Conservation (phyloP, 2,797 vertebrate species). For the Pampus argenteus region DNA sequence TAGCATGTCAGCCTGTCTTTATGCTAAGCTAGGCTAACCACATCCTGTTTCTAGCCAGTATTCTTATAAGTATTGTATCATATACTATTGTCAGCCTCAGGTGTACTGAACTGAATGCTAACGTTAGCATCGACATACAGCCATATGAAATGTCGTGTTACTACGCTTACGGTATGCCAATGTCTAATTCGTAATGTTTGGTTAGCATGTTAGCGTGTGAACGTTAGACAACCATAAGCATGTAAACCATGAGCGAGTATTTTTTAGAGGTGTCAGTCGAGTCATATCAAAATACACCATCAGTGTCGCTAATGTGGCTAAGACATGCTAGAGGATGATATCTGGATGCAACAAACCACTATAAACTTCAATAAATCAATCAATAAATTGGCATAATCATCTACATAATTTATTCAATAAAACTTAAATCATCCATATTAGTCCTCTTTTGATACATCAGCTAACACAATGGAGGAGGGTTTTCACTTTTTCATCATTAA, state of each 20-base stretch:
- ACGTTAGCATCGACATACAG: not conserved
- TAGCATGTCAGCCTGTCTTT: no score
- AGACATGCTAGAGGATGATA: not conserved
- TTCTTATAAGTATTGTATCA: no score
- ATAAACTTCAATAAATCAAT: not conserved
- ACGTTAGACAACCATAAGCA: not conserved
- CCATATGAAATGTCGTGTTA: not conserved
- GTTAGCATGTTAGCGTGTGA: not conserved
- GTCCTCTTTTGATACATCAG: constrained; percentile 28
- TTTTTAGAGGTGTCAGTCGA: no score
- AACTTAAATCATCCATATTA: constrained; percentile 40
- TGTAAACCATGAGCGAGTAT: not conserved
- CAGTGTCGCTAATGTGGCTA: no score
- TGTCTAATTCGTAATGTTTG: not conserved
- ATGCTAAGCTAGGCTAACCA: not conserved
- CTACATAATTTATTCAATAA: constrained; percentile 63
- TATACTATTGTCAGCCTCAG: not conserved
- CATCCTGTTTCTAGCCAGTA: not conserved
- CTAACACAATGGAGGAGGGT: constrained; percentile 15
- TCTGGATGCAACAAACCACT: not conserved
- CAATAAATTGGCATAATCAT: not conserved
- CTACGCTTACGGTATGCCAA: not conserved
- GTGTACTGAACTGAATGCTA: not conserved
- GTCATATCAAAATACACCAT: no score
- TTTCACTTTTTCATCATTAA: constrained; percentile 30